phyloP scores from a whole-genome alignment of 2,797 vertebrate genomes.

The Malurus splendens region DNA sequence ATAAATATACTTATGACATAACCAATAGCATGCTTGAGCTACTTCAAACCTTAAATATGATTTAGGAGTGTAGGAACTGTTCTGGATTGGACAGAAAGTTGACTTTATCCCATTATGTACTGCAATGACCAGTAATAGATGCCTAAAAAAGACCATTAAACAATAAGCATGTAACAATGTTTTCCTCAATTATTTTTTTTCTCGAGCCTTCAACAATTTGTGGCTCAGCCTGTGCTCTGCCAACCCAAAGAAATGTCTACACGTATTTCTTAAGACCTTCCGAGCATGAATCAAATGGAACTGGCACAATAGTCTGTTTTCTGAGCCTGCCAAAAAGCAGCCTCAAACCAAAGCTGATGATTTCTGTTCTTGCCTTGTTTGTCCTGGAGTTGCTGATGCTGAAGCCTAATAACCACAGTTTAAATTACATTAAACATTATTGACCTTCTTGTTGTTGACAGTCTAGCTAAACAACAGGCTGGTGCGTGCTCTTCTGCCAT shows the following conservation, averaged over 20 bases:
- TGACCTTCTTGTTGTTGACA: constrained; percentile 36
- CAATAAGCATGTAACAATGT: constrained; percentile 1
- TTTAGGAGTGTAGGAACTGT: not conserved
- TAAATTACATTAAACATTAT: constrained; percentile 25
- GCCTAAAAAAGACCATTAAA: not conserved
- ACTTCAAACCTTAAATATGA: not conserved
- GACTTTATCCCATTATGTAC: not conserved
- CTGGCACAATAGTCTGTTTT: constrained; percentile 12
- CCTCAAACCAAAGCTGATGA: constrained; percentile 16
- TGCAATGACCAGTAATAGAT: not conserved
- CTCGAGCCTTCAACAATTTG: constrained; percentile 17
- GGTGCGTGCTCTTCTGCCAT: not conserved
- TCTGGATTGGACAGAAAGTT: not conserved
- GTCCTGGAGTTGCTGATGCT: constrained; percentile 36
- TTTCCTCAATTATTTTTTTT: not conserved
- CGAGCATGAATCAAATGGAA: constrained; percentile 9
- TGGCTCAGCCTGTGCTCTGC: constrained; percentile 18
- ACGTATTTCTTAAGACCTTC: constrained; percentile 36
- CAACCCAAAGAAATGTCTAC: constrained; percentile 29
- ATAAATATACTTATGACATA: not conserved
- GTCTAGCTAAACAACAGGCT: not conserved
- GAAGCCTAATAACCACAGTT: constrained; percentile 32
- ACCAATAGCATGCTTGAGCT: not conserved
- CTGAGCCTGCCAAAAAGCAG: constrained; percentile 43
- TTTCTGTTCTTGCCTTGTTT: constrained; percentile 43